A percentile compares a stretch with the other conserved stretches of the same genome.
Conservation (phyloP, 1,140 invertebrate species). For the Sminthurides bifidus region DNA sequence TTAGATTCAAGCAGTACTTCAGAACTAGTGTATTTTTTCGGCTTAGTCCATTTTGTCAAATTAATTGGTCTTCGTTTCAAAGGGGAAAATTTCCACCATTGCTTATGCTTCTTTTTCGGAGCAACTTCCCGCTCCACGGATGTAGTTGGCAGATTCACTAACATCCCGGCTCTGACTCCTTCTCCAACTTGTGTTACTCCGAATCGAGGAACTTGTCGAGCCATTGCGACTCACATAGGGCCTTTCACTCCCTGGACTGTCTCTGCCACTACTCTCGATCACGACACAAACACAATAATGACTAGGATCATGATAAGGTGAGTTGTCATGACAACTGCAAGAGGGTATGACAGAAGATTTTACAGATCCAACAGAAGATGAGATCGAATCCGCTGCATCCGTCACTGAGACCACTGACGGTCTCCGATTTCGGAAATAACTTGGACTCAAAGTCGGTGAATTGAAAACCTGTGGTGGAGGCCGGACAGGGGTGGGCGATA, state of each 20-base stretch:
- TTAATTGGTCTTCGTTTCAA: neutral
- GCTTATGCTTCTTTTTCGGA: neutral
- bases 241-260: no score
- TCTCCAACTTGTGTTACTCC: no score
- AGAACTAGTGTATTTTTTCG: neutral
- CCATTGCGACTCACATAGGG: no score
- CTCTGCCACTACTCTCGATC: no score
- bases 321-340: conserved; percentile 1
- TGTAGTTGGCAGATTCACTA: conserved; percentile 4
- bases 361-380: neutral
- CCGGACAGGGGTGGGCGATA: neutral
- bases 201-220: no score
- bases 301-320: neutral
- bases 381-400: neutral
- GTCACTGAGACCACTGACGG: no score
- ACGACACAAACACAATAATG: conserved; percentile 4
- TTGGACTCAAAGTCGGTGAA: neutral
- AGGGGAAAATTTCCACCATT: conserved; percentile 6
- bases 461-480: neutral
- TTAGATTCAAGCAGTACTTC: no score
- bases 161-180: neutral
- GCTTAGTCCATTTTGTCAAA: neutral
- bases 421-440: neutral
- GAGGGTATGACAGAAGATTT: no score
- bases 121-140: neutral